Base-by-base conservation (phyloP, 2,113 vertebrate genomes). In the Promerops cafer region DNA sequence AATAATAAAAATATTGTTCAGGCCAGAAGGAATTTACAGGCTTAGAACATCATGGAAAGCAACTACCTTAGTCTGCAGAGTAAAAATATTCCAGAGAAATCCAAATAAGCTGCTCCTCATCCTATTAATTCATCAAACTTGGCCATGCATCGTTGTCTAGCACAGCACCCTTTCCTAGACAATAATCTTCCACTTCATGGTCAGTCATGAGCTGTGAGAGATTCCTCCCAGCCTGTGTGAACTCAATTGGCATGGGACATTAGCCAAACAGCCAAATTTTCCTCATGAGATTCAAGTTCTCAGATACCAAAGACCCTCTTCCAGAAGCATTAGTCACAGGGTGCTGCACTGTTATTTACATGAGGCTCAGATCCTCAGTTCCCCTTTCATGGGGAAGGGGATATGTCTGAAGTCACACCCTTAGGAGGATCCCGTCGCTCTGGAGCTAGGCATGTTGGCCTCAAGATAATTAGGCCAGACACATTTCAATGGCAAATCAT, bases 1-100 rank as follows among this genome's bases (percentile, higher is more conserved):
- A 97, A 93, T 87, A 90, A 91, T 74, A 96, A 93, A 94, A 96
- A 90, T 75, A 93, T 59, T 89, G 70, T 74, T 82, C 50, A 71
- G 42, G 39, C 44, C 60, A 88, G 76, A 89, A 95, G 84, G 93
- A 95, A 95, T 95, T 97, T 92, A 86, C 37, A 95, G 71, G 53
- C 78, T 92, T 93, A 92, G 30, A 86, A 52, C 49, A 87, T 54
- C 74, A 57, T 35, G 89, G 86, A 96, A 97, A 95, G 35, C 37
- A 94, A 24, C 68, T 82, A 86, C 88, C 80, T 95, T 93, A 87
- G 28, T 88, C 56, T 90, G 35, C 33, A 78, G 75, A 72, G 63
- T 35, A 27, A 92, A 96, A 96, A 64, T 94, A 83, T 59, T 82
- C 57, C 78, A 91, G 49, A 52, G 40, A 61, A 80, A 87, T 50